Percentiles rank a stretch among this genome's conserved stretches.
These are phyloP conservation scores for Eupeodes corollae DNA, from an alignment of 1,140 invertebrate species.

Conservation along the genomic window DNA sequence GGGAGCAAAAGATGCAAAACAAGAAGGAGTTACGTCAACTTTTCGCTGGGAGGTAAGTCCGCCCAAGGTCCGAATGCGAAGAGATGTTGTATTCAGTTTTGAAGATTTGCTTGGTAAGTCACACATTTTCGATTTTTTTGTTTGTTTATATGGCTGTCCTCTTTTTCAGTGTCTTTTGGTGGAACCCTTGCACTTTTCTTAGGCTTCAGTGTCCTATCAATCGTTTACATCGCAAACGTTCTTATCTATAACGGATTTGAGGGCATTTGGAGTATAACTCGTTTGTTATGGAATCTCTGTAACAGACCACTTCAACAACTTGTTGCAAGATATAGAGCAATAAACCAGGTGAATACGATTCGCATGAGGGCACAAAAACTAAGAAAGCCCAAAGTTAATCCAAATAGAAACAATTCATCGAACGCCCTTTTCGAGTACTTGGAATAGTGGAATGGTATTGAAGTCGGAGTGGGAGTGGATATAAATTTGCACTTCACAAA, in stretches of 20 bases:
- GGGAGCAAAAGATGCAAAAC: slow-evolving; percentile 19
- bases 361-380: not conserved
- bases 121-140: too few relatives aligned
- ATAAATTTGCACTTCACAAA: too few relatives aligned
- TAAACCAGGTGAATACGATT: not conserved
- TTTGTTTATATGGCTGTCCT: not conserved
- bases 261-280: not conserved
- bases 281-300: not conserved
- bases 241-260: not conserved
- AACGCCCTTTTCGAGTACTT: too few relatives aligned
- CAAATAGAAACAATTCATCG: too few relatives aligned
- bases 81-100: slow-evolving; percentile 37
- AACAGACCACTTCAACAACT: not conserved
- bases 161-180: slow-evolving; percentile 22
- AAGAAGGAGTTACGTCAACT: slow-evolving; percentile 26
- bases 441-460: too few relatives aligned
- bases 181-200: slow-evolving; percentile 24
- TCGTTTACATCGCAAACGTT: slow-evolving; percentile 15
- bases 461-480: too few relatives aligned
- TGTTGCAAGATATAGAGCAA: too few relatives aligned
- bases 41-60: slow-evolving; percentile 35
- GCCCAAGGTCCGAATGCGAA: slow-evolving; percentile 31
- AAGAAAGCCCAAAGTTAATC: not conserved
- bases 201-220: slow-evolving; percentile 20
- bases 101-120: slow-evolving; percentile 31